A percentile compares a stretch with the other conserved stretches of the same genome.
Evolutionary conservation across 2,888 invertebrate species (phyloP).

Genomic region (Eugnorisma glareosa): DNA sequence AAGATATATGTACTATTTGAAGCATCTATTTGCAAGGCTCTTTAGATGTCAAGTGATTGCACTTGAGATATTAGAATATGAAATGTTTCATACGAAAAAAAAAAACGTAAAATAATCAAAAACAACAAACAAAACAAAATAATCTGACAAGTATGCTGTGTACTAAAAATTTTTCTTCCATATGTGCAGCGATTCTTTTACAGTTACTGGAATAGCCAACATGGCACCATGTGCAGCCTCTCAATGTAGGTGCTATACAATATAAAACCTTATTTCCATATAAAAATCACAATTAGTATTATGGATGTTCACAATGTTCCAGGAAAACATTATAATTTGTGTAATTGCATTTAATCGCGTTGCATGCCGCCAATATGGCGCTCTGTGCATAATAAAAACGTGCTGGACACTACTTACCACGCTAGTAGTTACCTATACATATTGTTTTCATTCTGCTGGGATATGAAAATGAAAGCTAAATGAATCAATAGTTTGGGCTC

Average conservation of each 20-base stretch:
- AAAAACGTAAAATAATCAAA: too few relatives aligned
- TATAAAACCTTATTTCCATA: background rate
- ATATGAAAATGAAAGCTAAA: slow-evolving; percentile 76
- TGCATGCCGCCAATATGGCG: slow-evolving; percentile 27
- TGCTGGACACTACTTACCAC: slow-evolving; percentile 1
- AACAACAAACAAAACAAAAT: too few relatives aligned
- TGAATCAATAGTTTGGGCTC: slow-evolving; percentile 80
- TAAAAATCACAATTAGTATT: background rate
- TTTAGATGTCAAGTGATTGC: slow-evolving; percentile 5
- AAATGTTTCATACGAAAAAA: background rate
- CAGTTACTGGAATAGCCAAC: background rate
- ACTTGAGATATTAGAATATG: background rate
- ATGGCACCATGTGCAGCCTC: background rate
- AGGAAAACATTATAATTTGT: slow-evolving; percentile 28
- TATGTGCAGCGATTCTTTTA: background rate
- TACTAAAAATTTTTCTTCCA: background rate
- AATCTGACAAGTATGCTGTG: background rate
- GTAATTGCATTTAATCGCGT: slow-evolving; percentile 25
- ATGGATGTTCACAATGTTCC: slow-evolving; percentile 15
- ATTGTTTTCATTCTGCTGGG: slow-evolving; percentile 44
- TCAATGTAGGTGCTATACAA: too few relatives aligned
- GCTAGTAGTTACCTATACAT: background rate
- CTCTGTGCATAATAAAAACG: slow-evolving; percentile 11
- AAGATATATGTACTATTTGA: background rate
- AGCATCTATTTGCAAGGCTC: slow-evolving; percentile 11